Base-by-base conservation (phyloP, 2,797 vertebrate genomes). In the Parauchenoglanis punctatus region DNA sequence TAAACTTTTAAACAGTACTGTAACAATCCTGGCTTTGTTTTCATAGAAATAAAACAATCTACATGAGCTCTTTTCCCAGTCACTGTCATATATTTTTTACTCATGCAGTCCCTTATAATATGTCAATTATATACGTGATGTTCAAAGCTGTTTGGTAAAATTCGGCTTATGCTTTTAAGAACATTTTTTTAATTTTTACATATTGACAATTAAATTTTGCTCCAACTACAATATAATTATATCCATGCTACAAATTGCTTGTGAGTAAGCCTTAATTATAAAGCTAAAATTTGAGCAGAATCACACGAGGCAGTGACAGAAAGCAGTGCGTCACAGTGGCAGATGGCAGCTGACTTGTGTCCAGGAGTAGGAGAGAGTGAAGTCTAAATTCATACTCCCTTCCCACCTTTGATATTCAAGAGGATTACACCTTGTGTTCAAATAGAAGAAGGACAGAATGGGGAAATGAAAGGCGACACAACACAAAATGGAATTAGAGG, bases 331-430 rank as follows among this genome's bases (percentile, higher is more conserved):
- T 89, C 76, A 61, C 76, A 85, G 92, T 89, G 96, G 94, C 97
- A 98, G 97, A 97, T 97, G 97, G 97, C 92, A 91, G 90, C 85
- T 83, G 91, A 88, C 91, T 90, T 90, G 95, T 96, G 95, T 94
- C 94, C 88, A 89, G 94, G 93, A 94, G 93, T 93, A 92, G 94
- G 95, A 96, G 95, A 95, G 95, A 81, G 61, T 95, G 94, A 95
- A 95, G 96, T 98, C 97, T 97, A 97, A 96, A 98, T 99, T 98
- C 97, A 98, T 97, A 97, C 96, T 96, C 95, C 96, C 95, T 91
- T 96, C 96, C 95, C 96, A 97, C 97, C 97, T 99, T 99, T 99
- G 97, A 98, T 99, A 97, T 97, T 97, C 96, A 97, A 99, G 97
- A 96, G 97, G 98, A 99, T 99, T 99, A 99, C 97, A 98, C 97